These are phyloP conservation scores for Amia ocellicauda DNA, from an alignment of 2,113 vertebrate species.

Conservation along the genomic window DNA sequence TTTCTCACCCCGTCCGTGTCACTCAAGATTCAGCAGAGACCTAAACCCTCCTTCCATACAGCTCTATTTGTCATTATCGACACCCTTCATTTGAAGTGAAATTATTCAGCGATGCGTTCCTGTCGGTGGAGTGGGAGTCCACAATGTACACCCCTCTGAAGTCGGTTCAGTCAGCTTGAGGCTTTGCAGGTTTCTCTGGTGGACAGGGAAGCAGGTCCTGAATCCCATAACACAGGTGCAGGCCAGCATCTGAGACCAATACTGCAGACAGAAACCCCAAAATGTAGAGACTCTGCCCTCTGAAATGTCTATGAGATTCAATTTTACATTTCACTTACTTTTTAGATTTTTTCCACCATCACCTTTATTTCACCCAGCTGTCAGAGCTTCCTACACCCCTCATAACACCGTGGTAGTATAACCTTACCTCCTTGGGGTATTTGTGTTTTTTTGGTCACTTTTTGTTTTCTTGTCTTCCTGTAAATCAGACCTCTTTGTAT, in stretches of 20 bases:
- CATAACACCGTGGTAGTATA: slow-evolving; percentile 14
- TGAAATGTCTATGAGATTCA: slow-evolving; percentile 39
- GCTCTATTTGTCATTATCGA: too few relatives aligned
- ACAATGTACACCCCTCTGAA: too few relatives aligned
- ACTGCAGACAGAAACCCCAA: slow-evolving; percentile 34
- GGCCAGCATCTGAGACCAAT: slow-evolving; percentile 27
- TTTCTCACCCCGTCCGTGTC: too few relatives aligned
- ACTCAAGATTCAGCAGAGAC: too few relatives aligned
- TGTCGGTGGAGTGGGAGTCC: too few relatives aligned
- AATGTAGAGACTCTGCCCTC: slow-evolving; percentile 26
- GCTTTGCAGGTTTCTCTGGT: too few relatives aligned
- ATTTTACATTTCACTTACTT: slow-evolving; percentile 45
- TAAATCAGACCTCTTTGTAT: slow-evolving; percentile 13
- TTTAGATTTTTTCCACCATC: background rate
- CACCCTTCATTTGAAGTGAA: too few relatives aligned
- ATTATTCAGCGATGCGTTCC: too few relatives aligned
- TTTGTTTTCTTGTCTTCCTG: background rate
- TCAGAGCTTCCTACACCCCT: slow-evolving; percentile 40
- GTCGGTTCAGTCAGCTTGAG: too few relatives aligned
- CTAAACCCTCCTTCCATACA: too few relatives aligned
- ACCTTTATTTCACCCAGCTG: slow-evolving; percentile 66
- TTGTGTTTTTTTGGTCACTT: background rate
- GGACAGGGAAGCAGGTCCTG: too few relatives aligned
- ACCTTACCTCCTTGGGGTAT: background rate
- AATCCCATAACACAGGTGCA: slow-evolving; percentile 34